A percentile compares a stretch with the other conserved stretches of the same genome.
These are phyloP conservation scores for Hyppa rectilinea DNA, from an alignment of 2,888 invertebrate genomes.

Conservation along the genomic window DNA sequence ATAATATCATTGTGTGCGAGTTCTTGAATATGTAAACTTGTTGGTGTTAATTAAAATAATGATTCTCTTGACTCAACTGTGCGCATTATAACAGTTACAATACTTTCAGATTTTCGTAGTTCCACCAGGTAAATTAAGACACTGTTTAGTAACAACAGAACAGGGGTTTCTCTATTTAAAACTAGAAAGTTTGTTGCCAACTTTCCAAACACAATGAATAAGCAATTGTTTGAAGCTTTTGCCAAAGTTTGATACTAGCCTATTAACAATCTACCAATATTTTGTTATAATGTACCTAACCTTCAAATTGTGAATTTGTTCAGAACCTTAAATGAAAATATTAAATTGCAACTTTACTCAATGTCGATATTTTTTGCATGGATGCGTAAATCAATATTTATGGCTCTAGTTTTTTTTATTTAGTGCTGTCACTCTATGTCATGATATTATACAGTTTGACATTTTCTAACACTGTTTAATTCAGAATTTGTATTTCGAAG, in stretches of 20 bases:
- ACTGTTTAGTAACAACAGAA: conserved; percentile 28
- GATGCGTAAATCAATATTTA: conserved; percentile 5
- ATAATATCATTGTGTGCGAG: no score
- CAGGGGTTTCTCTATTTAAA: conserved; percentile 41
- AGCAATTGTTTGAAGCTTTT: conserved; percentile 42
- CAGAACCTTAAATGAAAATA: background rate
- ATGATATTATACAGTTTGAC: conserved; percentile 19
- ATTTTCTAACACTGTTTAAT: conserved; percentile 7
- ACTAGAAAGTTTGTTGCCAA: conserved; percentile 48
- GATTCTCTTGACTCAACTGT: background rate
- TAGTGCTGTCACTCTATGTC: no score
- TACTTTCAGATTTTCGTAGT: background rate
- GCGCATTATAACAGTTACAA: background rate
- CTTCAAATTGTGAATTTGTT: conserved; percentile 4
- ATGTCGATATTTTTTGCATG: background rate
- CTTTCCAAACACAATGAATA: conserved; percentile 53
- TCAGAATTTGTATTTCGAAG: conserved; percentile 30
- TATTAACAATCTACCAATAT: conserved; percentile 21
- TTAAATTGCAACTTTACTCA: background rate
- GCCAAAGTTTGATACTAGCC: conserved; percentile 32
- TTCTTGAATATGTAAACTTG: background rate
- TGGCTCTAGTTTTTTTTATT: background rate
- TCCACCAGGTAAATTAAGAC: conserved; percentile 11
- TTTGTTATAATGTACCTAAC: conserved; percentile 22
- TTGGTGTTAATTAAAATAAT: background rate